A percentile compares a stretch with the other conserved stretches of the same genome.
Evolutionary conservation across 2,797 vertebrate species (phyloP).

Genomic region (Rhinichthys osculus): DNA sequence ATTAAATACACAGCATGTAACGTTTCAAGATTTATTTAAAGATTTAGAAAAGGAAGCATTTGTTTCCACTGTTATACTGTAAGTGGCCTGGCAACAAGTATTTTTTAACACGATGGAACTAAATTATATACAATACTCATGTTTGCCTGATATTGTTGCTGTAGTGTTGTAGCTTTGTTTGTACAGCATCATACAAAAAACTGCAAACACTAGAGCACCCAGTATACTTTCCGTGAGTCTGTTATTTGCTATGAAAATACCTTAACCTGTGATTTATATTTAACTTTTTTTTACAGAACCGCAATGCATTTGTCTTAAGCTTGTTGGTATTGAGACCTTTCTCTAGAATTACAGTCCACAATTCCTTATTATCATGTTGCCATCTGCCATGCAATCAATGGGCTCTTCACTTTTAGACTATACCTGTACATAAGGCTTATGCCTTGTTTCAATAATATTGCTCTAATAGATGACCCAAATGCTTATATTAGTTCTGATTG

Average conservation of each 20-base stretch:
- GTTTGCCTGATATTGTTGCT: neutral
- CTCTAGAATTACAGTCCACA: neutral
- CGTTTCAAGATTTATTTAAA: neutral
- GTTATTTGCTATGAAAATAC: neutral
- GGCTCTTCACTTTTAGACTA: too few species aligned
- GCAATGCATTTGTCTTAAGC: neutral
- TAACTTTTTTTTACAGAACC: too few species aligned
- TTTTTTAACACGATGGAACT: neutral
- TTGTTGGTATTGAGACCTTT: neutral
- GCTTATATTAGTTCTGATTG: slow-evolving; percentile 39
- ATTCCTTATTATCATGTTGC: too few species aligned
- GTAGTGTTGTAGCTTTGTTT: neutral
- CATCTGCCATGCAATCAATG: neutral
- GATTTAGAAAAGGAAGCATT: neutral
- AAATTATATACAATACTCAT: too few species aligned
- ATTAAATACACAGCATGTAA: neutral
- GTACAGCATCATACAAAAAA: neutral
- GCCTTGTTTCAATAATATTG: slow-evolving; percentile 28
- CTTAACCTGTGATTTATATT: too few species aligned
- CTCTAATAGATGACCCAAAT: slow-evolving; percentile 23
- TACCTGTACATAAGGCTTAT: neutral
- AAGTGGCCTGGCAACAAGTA: neutral
- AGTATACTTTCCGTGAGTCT: neutral
- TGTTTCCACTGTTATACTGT: neutral
- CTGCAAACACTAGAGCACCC: neutral